A percentile compares a stretch with the other conserved stretches of the same genome.
Evolutionary conservation across 2,113 vertebrate genomes (phyloP).

Genomic region (Noctilio leporinus): DNA sequence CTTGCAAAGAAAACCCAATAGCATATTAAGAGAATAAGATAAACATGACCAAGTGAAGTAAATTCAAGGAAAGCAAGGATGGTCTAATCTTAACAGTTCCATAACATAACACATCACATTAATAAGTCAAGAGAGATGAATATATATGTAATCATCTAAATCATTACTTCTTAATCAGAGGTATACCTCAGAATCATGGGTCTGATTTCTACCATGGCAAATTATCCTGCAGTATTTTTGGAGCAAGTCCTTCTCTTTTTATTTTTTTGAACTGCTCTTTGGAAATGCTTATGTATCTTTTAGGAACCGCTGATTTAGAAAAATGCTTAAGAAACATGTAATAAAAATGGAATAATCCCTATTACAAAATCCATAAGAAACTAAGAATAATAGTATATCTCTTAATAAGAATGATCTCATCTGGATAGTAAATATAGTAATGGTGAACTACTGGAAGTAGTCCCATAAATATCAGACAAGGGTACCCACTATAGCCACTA

Average conservation of each 20-base stretch:
- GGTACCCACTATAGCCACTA: not conserved
- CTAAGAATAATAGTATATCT: not conserved
- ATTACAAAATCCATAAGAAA: not conserved
- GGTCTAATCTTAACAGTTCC: not conserved
- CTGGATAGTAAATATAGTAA: not conserved
- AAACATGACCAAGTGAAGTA: not conserved
- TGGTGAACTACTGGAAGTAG: not conserved
- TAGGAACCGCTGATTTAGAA: conserved; percentile 4
- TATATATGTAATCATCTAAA: not conserved
- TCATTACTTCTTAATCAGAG: not conserved
- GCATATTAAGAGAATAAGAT: not conserved
- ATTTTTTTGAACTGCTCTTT: not conserved
- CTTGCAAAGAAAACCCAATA: not conserved
- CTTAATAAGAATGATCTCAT: not conserved
- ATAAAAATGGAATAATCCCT: not conserved
- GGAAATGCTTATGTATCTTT: not conserved
- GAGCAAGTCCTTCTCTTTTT: not conserved
- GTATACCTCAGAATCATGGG: not conserved
- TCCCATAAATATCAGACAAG: not conserved
- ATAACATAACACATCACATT: not conserved
- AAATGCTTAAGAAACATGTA: conserved; percentile 1
- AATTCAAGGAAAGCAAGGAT: not conserved
- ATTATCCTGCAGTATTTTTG: not conserved
- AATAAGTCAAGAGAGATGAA: not conserved
- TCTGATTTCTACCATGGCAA: not conserved